These are phyloP conservation scores for Pteria penguin DNA, from an alignment of 2,888 invertebrate genomes.

Conservation along the genomic window DNA sequence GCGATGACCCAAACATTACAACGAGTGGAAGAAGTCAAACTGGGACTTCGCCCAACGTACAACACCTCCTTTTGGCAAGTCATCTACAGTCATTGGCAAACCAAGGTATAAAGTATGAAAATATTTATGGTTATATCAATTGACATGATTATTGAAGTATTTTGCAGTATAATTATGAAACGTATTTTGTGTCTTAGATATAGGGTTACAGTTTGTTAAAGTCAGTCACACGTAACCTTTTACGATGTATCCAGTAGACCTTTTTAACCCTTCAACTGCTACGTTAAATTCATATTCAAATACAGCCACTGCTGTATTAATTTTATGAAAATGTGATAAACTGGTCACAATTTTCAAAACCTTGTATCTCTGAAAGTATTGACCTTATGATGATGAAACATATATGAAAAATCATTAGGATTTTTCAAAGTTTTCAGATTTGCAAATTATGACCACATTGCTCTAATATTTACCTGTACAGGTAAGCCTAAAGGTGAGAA, in stretches of 20 bases:
- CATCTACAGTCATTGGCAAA: background rate
- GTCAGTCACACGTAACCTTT: no score
- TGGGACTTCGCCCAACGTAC: conserved; percentile 3
- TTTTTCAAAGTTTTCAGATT: background rate
- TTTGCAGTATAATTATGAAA: no score
- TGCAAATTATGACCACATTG: background rate
- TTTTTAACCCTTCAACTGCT: conserved; percentile 23
- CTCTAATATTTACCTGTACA: conserved; percentile 2
- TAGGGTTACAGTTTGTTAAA: no score
- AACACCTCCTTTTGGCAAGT: background rate
- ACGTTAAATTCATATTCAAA: background rate
- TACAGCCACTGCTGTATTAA: background rate
- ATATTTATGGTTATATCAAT: no score
- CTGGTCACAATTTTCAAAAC: no score
- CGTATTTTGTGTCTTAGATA: no score
- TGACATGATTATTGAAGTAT: no score
- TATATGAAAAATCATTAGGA: background rate
- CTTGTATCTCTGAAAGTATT: no score
- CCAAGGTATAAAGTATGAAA: no score
- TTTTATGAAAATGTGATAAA: background rate
- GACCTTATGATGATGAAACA: no score
- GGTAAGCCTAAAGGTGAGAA: conserved; percentile 5
- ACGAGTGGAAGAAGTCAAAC: no score
- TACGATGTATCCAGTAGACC: no score
- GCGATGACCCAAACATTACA: background rate